These are phyloP conservation scores for Clarias magur DNA, from an alignment of 2,113 vertebrate species.

Conservation along the genomic window DNA sequence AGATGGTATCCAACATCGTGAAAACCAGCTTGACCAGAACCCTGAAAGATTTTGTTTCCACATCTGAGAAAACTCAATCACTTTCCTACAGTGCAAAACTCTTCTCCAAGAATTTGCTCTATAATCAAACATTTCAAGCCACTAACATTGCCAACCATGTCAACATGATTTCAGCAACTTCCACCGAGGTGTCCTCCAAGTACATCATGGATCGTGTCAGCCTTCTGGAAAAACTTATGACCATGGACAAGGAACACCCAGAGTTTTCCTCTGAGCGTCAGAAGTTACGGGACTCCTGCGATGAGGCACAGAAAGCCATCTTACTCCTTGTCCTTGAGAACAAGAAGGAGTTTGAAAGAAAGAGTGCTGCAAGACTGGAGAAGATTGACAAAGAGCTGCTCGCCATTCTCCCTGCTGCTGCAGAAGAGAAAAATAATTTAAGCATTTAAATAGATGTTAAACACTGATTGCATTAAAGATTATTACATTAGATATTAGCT, in stretches of 20 bases:
- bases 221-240: constrained; percentile 57
- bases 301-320: not conserved
- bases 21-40: too few species aligned
- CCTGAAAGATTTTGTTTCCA: too few species aligned
- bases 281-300: constrained; percentile 16
- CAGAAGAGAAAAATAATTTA: not conserved
- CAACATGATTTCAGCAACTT: constrained; percentile 61
- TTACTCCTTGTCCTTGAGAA: not conserved
- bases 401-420: constrained; percentile 12
- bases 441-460: not conserved
- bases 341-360: not conserved
- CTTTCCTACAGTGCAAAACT: too few species aligned
- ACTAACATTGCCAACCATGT: constrained; percentile 53
- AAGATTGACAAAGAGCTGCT: constrained; percentile 13
- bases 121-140: constrained; percentile 56
- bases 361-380: not conserved
- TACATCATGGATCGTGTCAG: constrained; percentile 46
- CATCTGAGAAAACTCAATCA: too few species aligned
- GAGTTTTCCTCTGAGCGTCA: constrained; percentile 28
- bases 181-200: constrained; percentile 54
- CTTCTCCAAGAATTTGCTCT: constrained; percentile 51
- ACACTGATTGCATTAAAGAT: too few species aligned
- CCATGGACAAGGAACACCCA: constrained; percentile 48
- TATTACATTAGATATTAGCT: too few species aligned
- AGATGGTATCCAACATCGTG: too few species aligned